Evolutionary conservation across 2,888 invertebrate species (phyloP), one percentile per base, ranked within the genome.

Genomic region (Lasioglossum leucozonium): DNA sequence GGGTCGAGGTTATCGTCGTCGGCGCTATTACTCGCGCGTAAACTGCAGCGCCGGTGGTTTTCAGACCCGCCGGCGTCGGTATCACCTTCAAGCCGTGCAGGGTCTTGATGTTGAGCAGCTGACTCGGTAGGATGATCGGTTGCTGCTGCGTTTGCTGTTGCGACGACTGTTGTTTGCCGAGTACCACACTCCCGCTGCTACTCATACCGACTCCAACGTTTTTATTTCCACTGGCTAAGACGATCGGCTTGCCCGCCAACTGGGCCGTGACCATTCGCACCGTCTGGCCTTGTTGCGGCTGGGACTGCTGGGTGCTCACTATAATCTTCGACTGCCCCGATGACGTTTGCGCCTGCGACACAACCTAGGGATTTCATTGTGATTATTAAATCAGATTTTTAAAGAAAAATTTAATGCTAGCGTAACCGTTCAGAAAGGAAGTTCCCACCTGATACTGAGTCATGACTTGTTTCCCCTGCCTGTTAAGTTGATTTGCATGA

Each of bases 201-300:
- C 92, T 93, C 22, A 94, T 92, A 5, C 94, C 94, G 13, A 94
- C 93, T 3, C 94, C 94, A 0, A 94, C 94, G 16, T 93, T 93
- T 40, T 94, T 94, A 73, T 94, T 94, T 2, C 94, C 93, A 51
- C 94, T 95, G 0, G 95, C 94, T 4, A 95, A 86, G 11, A 95
- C 94, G 16, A 95, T 95, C 8, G 95, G 95, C 67, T 95, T 95
- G 2, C 95, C 95, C 0, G 95, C 94, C 22, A 95, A 88, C 67
- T 95, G 95, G 3, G 95, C 94, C 22, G 95, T 94, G 0, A 95
- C 94, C 95, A 95, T 95, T n/a, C 95, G 91, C 11, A 95, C 94
- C 0, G 95, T 94, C 77, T 94, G 95, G 44, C 92, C 90, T 42
- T 93, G 93, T 47, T 91, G 91, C 0, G 84, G 92, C 11, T 92